Evolutionary conservation across 2,113 vertebrate genomes (phyloP).

Genomic region (Clarias magur): DNA sequence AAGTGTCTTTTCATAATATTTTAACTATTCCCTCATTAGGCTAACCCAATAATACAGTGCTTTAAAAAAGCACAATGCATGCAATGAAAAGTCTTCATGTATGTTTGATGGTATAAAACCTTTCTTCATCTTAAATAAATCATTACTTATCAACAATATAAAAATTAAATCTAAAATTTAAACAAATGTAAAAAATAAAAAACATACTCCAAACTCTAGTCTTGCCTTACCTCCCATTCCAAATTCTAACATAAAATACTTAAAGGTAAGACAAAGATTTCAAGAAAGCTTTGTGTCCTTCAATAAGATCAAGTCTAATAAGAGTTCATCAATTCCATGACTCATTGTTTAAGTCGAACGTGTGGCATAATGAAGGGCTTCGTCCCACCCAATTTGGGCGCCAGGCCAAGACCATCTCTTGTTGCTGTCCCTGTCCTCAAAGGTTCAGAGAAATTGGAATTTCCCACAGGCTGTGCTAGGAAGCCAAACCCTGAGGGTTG

Average conservation of each 20-base stretch:
- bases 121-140: constrained; percentile 73
- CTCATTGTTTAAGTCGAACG: constrained; percentile 86
- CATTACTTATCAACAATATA: constrained; percentile 27
- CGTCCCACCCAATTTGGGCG: constrained; percentile 73
- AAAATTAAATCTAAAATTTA: constrained; percentile 52
- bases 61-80: constrained; percentile 75
- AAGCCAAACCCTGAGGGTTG: constrained; percentile 76
- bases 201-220: constrained; percentile 17
- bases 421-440: constrained; percentile 80
- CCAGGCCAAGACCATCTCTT: constrained; percentile 73
- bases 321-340: constrained; percentile 29
- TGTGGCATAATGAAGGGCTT: constrained; percentile 86
- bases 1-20: neutral
- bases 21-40: neutral
- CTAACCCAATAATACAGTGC: constrained; percentile 9
- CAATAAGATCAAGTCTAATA: neutral
- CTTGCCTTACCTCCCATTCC: constrained; percentile 23
- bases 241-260: constrained; percentile 52
- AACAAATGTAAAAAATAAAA: constrained; percentile 20
- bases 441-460: constrained; percentile 79
- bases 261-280: constrained; percentile 53
- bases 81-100: constrained; percentile 79
- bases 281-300: constrained; percentile 45
- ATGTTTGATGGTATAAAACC: constrained; percentile 71
- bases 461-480: constrained; percentile 73